A percentile compares a stretch with the other conserved stretches of the same genome.
phyloP scores from a whole-genome alignment of 2,797 vertebrate species.

The Rhynchonycteris naso region DNA sequence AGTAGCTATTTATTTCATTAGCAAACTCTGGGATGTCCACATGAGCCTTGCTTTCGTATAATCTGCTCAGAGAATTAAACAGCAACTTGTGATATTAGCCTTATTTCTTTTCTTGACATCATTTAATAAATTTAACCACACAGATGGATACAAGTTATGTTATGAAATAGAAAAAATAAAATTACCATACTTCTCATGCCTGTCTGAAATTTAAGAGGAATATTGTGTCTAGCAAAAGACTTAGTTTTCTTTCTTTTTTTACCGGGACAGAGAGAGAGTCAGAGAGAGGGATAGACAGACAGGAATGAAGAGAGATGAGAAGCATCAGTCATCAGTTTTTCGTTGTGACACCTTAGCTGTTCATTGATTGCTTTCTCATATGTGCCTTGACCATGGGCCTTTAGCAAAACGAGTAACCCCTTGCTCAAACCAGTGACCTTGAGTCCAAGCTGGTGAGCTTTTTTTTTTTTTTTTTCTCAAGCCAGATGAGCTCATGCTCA shows the following conservation, averaged over 20 bases:
- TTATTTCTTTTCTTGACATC: neutral
- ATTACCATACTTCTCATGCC: neutral
- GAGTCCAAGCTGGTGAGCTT: no score
- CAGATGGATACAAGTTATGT: neutral
- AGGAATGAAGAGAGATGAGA: no score
- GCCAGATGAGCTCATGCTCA: no score
- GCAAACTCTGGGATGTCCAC: neutral
- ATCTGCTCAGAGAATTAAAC: neutral
- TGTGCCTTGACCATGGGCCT: no score
- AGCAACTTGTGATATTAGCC: neutral
- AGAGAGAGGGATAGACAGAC: no score
- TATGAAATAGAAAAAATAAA: neutral
- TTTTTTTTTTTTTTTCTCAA: no score
- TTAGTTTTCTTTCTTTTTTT: conserved; percentile 51
- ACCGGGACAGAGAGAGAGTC: no score
- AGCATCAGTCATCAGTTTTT: no score
- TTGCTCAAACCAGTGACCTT: no score
- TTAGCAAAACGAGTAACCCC: no score
- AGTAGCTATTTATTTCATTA: neutral
- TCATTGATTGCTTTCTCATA: no score
- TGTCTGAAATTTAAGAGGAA: neutral
- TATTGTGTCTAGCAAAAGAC: neutral
- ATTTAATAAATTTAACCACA: neutral
- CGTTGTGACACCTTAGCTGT: no score
- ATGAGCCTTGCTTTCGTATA: neutral